A percentile compares a stretch with the other conserved stretches of the same genome.
phyloP scores from a whole-genome alignment of 2,888 invertebrate species.

The Byasa hedistus region DNA sequence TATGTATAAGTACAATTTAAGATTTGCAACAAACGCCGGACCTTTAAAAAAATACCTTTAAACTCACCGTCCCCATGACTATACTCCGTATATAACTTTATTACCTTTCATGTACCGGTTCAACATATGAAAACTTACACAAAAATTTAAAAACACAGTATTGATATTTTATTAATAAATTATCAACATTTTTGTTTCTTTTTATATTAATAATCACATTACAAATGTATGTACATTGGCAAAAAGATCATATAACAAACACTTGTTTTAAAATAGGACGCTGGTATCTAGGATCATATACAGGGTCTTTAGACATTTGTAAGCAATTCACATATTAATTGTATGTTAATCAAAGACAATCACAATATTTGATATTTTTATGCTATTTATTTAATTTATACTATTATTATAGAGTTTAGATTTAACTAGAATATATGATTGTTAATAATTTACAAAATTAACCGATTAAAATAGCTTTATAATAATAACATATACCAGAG shows the following conservation, averaged over 20 bases:
- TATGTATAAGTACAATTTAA: conserved; percentile 2
- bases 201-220: no score
- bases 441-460: background rate
- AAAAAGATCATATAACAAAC: background rate
- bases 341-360: conserved; percentile 12
- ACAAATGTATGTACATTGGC: background rate
- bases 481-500: background rate
- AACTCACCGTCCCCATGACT: conserved; percentile 25
- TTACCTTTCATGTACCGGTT: no score
- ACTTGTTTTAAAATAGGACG: conserved; percentile 16
- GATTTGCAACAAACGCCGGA: background rate
- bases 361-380: conserved; percentile 20
- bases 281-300: conserved; percentile 41
- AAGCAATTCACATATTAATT: conserved; percentile 36
- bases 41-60: background rate
- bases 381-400: conserved; percentile 22
- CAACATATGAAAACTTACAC: no score
- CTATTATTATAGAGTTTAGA: conserved; percentile 1
- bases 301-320: conserved; percentile 40
- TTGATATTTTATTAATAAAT: no score
- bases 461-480: background rate
- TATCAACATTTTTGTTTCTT: no score
- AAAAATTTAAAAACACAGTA: no score
- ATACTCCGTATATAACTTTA: background rate
- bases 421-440: conserved; percentile 2